Percentiles rank a stretch among this genome's conserved stretches.
Conservation (phyloP, 2,888 invertebrate genomes). For the Scaptodrosophila latifasciaeformis region DNA sequence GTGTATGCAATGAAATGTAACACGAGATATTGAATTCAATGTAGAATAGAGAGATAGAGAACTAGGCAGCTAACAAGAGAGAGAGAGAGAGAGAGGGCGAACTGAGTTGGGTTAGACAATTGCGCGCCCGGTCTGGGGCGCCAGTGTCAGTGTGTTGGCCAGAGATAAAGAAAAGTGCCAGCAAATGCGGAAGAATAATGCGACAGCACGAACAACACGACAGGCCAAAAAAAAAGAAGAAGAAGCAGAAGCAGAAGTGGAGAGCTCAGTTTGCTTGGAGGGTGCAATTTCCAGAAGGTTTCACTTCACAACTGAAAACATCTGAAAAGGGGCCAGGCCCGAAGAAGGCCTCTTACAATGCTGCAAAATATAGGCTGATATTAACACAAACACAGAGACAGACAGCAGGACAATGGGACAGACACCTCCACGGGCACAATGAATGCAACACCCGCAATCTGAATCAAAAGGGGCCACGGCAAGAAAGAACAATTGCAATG, state of each 20-base stretch:
- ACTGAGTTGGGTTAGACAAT: too few species aligned
- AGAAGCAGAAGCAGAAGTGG: constrained; percentile 11
- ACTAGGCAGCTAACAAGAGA: constrained; percentile 4
- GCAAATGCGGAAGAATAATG: constrained; percentile 68
- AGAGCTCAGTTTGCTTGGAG: constrained; percentile 2
- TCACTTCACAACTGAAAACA: background rate
- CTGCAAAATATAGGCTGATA: constrained; percentile 55
- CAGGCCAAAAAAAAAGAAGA: constrained; percentile 15
- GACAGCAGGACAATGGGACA: constrained; percentile 3
- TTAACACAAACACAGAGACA: constrained; percentile 9
- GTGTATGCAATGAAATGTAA: constrained; percentile 66
- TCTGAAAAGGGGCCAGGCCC: constrained; percentile 4
- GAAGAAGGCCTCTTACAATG: constrained; percentile 45
- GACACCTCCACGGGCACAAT: constrained; percentile 4
- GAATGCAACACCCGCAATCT: constrained; percentile 59
- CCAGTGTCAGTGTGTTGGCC: too few species aligned
- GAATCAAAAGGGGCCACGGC: constrained; percentile 15
- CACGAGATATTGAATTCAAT: constrained; percentile 69
- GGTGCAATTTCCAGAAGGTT: background rate
- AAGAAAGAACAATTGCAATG: constrained; percentile 61
- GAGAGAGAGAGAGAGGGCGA: background rate
- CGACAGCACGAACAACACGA: constrained; percentile 64
- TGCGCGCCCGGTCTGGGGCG: background rate
- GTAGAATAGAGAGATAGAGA: constrained; percentile 22
- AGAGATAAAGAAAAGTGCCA: constrained; percentile 68